Percentiles rank a stretch among this genome's conserved stretches.
Evolutionary conservation across 2,888 invertebrate species (phyloP).

Genomic region (Tipula helvola): DNA sequence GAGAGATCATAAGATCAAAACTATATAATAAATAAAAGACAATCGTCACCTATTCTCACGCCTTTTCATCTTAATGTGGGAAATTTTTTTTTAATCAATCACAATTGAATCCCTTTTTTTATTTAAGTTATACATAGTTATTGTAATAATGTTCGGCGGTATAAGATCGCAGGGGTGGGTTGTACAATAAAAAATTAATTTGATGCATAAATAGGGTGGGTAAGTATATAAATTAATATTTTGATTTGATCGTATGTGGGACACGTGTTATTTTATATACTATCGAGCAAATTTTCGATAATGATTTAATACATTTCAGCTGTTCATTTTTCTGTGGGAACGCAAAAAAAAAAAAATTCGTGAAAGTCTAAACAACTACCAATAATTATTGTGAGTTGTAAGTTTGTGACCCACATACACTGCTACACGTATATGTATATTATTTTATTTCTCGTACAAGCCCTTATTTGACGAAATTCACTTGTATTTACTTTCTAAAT

Average conservation of each 20-base stretch:
- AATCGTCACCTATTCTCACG: background rate
- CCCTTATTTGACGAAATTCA: background rate
- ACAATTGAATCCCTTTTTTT: background rate
- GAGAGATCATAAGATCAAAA: background rate
- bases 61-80: background rate
- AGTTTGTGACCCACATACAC: background rate
- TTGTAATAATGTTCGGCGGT: background rate
- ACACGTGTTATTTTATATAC: conserved; percentile 4
- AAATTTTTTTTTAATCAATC: background rate
- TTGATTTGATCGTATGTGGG: conserved; percentile 8
- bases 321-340: conserved; percentile 10
- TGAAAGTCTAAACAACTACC: background rate
- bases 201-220: background rate
- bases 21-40: background rate
- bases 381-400: no score
- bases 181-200: background rate
- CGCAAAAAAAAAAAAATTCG: background rate
- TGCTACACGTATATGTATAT: background rate
- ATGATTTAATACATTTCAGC: background rate
- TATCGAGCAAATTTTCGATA: background rate
- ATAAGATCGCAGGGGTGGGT: conserved; percentile 7
- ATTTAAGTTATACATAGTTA: background rate
- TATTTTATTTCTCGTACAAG: background rate
- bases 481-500: background rate
- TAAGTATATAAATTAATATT: conserved; percentile 5